A percentile compares a stretch with the other conserved stretches of the same genome.
phyloP scores from a whole-genome alignment of 2,113 vertebrate species.

The Pungitius pungitius region DNA sequence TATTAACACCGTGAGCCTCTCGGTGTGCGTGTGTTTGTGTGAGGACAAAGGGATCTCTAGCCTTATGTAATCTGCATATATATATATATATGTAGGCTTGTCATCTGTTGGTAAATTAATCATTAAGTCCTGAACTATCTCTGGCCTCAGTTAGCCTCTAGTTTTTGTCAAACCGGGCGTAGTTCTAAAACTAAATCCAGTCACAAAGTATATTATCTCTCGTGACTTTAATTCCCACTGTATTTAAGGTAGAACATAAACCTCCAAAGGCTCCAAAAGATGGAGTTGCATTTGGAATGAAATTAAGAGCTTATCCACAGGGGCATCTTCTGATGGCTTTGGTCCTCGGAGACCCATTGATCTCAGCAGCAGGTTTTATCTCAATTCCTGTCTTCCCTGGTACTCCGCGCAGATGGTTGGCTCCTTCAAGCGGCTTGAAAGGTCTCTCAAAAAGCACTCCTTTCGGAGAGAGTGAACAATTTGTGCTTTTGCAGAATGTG shows the following conservation, averaged over 20 bases:
- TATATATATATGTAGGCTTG: slow-evolving; percentile 57
- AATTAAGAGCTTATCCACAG: slow-evolving; percentile 57
- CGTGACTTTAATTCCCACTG: not conserved
- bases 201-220: not conserved
- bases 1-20: slow-evolving; percentile 44
- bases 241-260: slow-evolving; percentile 14
- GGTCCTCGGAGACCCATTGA: slow-evolving; percentile 64
- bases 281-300: slow-evolving; percentile 31
- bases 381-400: slow-evolving; percentile 62
- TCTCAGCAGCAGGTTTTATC: slow-evolving; percentile 66
- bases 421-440: slow-evolving; percentile 37
- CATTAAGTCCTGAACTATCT: slow-evolving; percentile 64
- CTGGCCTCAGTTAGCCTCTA: slow-evolving; percentile 20
- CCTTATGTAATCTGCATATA: slow-evolving; percentile 65
- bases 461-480: slow-evolving; percentile 9
- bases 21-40: slow-evolving; percentile 36
- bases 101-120: slow-evolving; percentile 73
- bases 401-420: slow-evolving; percentile 57
- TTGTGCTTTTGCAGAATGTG: not conserved
- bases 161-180: slow-evolving; percentile 58
- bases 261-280: slow-evolving; percentile 21
- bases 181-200: slow-evolving; percentile 43
- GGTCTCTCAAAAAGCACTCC: slow-evolving; percentile 18
- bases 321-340: slow-evolving; percentile 61
- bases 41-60: slow-evolving; percentile 46